These are phyloP conservation scores for Lates japonicus DNA, from an alignment of 2,797 vertebrate genomes.

Conservation along the genomic window DNA sequence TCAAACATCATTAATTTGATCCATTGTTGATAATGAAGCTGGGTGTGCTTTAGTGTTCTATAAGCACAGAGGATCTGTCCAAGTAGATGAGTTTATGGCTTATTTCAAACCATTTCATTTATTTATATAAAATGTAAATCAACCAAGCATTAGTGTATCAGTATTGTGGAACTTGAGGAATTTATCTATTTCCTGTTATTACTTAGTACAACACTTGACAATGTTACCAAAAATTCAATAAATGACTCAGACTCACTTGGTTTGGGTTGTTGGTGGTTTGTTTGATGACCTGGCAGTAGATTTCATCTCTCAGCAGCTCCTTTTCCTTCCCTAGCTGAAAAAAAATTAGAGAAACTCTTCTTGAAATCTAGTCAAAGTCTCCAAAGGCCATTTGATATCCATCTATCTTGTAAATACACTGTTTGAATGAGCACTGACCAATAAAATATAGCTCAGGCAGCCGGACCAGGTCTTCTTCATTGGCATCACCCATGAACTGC, in stretches of 20 bases:
- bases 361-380: background rate
- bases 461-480: constrained; percentile 77
- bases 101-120: no score
- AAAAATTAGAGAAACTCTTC: constrained; percentile 28
- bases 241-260: constrained; percentile 85
- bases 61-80: no score
- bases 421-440: constrained; percentile 62
- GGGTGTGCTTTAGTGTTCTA: no score
- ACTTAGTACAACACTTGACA: background rate
- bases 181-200: background rate
- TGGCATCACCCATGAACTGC: constrained; percentile 93
- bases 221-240: background rate
- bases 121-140: no score
- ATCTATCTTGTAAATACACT: background rate
- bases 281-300: constrained; percentile 96
- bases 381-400: background rate
- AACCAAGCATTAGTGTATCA: no score
- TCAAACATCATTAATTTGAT: no score
- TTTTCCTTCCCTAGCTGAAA: constrained; percentile 91
- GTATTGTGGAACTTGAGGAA: no score
- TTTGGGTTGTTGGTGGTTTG: constrained; percentile 90
- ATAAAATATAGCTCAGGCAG: constrained; percentile 87
- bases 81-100: no score
- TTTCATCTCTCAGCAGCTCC: constrained; percentile 90
- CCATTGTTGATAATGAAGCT: no score